phyloP scores from a whole-genome alignment of 2,888 invertebrate species.

The Drosophila maculinotata region DNA sequence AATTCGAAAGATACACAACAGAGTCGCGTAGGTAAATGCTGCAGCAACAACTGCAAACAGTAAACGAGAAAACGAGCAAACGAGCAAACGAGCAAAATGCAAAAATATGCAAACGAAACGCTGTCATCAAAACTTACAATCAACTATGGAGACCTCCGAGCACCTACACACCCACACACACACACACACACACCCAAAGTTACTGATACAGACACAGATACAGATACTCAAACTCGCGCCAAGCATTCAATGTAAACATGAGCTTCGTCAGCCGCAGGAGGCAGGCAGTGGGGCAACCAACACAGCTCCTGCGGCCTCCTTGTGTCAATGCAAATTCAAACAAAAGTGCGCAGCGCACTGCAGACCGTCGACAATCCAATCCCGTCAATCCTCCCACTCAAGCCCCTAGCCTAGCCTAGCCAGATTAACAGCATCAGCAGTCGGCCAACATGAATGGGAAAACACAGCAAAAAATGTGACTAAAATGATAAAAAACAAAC shows the following conservation, averaged over 20 bases:
- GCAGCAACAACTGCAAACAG: slow-evolving; percentile 13
- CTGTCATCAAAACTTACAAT: slow-evolving; percentile 78
- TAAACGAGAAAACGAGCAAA: slow-evolving; percentile 38
- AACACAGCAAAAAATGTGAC: slow-evolving; percentile 3
- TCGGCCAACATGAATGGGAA: slow-evolving; percentile 59
- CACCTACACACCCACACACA: slow-evolving; percentile 18
- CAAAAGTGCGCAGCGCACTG: slow-evolving; percentile 59
- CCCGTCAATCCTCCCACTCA: too few relatives aligned
- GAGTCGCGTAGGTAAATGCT: slow-evolving; percentile 45
- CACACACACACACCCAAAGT: slow-evolving; percentile 6
- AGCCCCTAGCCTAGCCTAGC: slow-evolving; percentile 39
- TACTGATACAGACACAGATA: slow-evolving; percentile 10
- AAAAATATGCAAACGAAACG: slow-evolving; percentile 78
- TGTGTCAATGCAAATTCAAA: slow-evolving; percentile 67
- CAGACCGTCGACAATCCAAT: slow-evolving; percentile 41
- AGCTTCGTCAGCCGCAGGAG: slow-evolving; percentile 34
- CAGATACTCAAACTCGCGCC: slow-evolving; percentile 45
- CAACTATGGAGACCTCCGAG: slow-evolving; percentile 43
- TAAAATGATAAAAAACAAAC: slow-evolving; percentile 30
- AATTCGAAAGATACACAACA: slow-evolving; percentile 57
- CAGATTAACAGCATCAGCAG: slow-evolving; percentile 75
- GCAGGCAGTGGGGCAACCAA: slow-evolving; percentile 9
- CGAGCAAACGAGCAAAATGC: slow-evolving; percentile 61
- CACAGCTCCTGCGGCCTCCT: slow-evolving; percentile 31
- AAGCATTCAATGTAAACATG: slow-evolving; percentile 55